These are phyloP conservation scores for Mythimna albipuncta DNA, from an alignment of 2,888 invertebrate species.

Conservation along the genomic window DNA sequence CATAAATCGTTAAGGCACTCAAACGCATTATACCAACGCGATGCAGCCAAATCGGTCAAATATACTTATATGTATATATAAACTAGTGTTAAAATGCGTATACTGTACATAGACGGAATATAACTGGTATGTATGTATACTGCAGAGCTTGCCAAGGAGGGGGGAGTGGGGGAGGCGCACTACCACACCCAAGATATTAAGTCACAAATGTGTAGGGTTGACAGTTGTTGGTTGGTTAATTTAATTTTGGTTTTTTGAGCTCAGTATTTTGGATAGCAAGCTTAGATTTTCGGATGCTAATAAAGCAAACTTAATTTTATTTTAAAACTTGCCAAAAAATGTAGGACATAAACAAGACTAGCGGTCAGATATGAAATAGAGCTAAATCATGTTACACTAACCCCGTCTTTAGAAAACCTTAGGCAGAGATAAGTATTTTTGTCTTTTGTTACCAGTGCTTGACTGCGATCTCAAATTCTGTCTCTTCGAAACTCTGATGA, in stretches of 20 bases:
- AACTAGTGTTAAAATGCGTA: slow-evolving; percentile 61
- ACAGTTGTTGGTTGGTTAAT: slow-evolving; percentile 4
- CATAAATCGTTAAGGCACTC: slow-evolving; percentile 58
- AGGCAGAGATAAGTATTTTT: no score
- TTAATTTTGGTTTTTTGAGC: slow-evolving; percentile 1
- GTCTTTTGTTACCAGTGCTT: no score
- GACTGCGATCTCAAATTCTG: no score
- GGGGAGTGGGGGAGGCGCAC: slow-evolving; percentile 48
- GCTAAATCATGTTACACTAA: no score
- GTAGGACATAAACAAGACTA: no score
- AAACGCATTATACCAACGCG: slow-evolving; percentile 60
- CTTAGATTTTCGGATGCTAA: no score
- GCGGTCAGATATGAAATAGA: no score
- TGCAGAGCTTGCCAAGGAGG: slow-evolving; percentile 69
- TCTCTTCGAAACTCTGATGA: no score
- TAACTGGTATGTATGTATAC: slow-evolving; percentile 39
- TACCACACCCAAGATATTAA: slow-evolving; percentile 48
- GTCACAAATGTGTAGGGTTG: slow-evolving; percentile 62
- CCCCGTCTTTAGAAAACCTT: no score
- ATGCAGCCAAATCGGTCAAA: slow-evolving; percentile 77
- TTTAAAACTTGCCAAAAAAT: no score
- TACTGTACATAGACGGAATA: slow-evolving; percentile 42
- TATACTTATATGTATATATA: slow-evolving; percentile 40
- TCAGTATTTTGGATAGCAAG: background rate
- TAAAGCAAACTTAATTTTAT: no score